These are phyloP conservation scores for Mya arenaria DNA, from an alignment of 1,140 invertebrate species.

Conservation along the genomic window DNA sequence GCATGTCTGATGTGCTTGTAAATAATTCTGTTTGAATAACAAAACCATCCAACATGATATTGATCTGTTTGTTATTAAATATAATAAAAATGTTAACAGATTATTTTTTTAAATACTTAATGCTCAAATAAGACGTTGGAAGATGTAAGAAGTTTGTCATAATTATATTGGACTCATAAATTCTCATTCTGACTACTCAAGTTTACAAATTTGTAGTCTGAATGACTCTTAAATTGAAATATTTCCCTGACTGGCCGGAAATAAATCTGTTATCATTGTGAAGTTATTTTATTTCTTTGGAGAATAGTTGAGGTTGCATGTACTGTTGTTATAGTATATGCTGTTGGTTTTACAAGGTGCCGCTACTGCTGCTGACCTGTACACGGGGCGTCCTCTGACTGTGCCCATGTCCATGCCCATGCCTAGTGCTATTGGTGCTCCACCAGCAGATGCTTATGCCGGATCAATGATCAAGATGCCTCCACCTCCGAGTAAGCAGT, in stretches of 20 bases:
- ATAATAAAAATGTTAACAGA: too few relatives aligned
- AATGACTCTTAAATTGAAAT: neutral
- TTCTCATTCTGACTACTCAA: too few relatives aligned
- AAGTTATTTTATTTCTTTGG: neutral
- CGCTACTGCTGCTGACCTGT: neutral
- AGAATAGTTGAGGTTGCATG: neutral
- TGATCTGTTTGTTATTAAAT: too few relatives aligned
- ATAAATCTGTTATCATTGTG: neutral
- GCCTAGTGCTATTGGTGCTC: slow-evolving; percentile 11
- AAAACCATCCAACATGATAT: too few relatives aligned
- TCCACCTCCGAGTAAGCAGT: slow-evolving; percentile 34
- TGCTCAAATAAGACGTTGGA: too few relatives aligned
- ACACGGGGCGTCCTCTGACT: slow-evolving; percentile 18
- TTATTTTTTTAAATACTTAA: too few relatives aligned
- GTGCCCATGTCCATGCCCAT: slow-evolving; percentile 25
- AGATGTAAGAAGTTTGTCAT: too few relatives aligned
- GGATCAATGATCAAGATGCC: slow-evolving; percentile 31
- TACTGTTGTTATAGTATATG: neutral
- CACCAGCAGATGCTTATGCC: slow-evolving; percentile 4
- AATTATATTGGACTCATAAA: too few relatives aligned
- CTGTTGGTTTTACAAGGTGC: neutral
- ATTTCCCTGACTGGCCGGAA: neutral
- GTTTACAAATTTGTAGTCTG: neutral
- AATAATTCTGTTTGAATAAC: too few relatives aligned
- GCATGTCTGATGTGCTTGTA: too few relatives aligned